Conservation (phyloP, 1,140 invertebrate species). For the Thalassaphorura encarpata region DNA sequence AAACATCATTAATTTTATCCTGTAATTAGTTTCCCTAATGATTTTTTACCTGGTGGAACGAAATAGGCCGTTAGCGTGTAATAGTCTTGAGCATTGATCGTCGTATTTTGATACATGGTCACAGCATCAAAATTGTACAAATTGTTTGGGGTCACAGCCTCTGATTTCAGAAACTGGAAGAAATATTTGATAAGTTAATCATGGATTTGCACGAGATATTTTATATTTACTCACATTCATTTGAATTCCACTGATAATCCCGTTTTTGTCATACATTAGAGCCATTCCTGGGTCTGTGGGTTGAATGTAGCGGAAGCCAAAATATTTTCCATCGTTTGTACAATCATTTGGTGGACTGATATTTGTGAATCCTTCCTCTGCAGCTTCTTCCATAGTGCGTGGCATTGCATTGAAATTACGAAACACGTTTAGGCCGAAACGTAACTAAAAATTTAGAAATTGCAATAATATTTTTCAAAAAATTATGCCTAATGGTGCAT, state of each 20-base stretch:
- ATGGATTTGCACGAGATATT: too few relatives aligned
- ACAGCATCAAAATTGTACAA: conserved; percentile 2
- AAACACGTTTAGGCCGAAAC: not conserved
- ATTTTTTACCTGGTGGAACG: conserved; percentile 1
- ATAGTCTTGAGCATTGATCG: not conserved
- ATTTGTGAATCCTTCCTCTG: not conserved
- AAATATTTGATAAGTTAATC: too few relatives aligned
- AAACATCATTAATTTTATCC: not conserved
- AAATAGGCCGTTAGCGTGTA: conserved; percentile 1
- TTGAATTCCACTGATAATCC: conserved; percentile 21
- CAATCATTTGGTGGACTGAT: not conserved
- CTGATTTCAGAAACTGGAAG: not conserved
- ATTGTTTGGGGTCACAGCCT: not conserved
- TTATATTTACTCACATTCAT: too few relatives aligned
- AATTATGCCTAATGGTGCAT: too few relatives aligned
- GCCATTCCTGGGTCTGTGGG: not conserved
- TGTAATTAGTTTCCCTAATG: not conserved
- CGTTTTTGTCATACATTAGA: conserved; percentile 15
- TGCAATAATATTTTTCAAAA: too few relatives aligned
- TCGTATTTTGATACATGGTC: not conserved
- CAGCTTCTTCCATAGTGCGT: not conserved
- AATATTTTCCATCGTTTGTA: not conserved
- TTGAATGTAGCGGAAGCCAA: not conserved
- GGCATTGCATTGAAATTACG: not conserved
- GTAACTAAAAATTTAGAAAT: too few relatives aligned